Evolutionary conservation across 35 echinoderm and acorn worm genomes (phyloP), one percentile per base, ranked within the genome.

Genomic region (Patiria miniata): DNA sequence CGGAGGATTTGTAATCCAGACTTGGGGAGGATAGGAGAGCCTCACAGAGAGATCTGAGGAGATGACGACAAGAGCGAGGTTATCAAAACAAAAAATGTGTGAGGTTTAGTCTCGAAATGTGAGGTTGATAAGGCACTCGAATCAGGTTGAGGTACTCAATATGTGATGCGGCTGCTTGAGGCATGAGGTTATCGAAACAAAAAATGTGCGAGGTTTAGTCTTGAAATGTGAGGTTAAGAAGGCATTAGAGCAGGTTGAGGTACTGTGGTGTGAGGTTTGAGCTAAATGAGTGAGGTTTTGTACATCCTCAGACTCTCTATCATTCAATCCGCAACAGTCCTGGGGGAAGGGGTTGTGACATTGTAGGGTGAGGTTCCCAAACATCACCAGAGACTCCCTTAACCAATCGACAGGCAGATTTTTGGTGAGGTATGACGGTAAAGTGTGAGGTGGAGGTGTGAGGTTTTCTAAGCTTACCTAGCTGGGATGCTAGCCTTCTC

Each of bases 21-120:
- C 54, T 84, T 12, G 90, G 86, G 7, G 77, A 44, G 16, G 81
- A 81, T 7, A 94, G 59, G n/a, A 99, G 52, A 34, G 85, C 89
- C 36, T 99, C 96, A 89, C 96, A 99, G 8, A 99, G 86, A 33
- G 92, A 54, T 78, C 96, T 94, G 83, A 7, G 47, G 40, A 59
- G 59, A 73, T 51, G 4, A 81, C 77, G 28, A 54, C 17, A 1
- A 54, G 18, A n/a, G 21, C 15, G 39, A 0, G n/a, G 10, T 0
- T 5, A 55, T 8, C 4, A 12, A 47, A 12, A 47, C 12, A 12
- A 6, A 6, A 4, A 47, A 47, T 47, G 42, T 47, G n/a, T n/a
- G n/a, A n/a, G n/a, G n/a, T n/a, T n/a, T n/a, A n/a, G n/a, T n/a
- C n/a, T n/a, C n/a, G n/a, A n/a, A n/a, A n/a, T n/a, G n/a, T n/a